Evolutionary conservation across 2,797 vertebrate genomes (phyloP).

Genomic region (Lophotriccus pileatus): DNA sequence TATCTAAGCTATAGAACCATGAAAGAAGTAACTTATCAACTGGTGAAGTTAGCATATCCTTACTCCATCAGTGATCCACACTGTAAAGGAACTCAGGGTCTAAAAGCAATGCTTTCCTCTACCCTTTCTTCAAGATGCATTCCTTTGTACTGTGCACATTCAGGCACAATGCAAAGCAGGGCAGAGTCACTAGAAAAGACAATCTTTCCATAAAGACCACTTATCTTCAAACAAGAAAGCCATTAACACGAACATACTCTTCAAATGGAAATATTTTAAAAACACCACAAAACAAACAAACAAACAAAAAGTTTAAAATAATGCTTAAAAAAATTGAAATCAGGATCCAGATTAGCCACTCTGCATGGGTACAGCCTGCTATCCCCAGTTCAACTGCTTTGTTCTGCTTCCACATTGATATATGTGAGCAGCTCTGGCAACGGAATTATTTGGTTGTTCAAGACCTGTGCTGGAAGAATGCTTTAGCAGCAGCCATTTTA

Average conservation of each 20-base stretch:
- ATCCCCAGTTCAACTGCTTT: neutral
- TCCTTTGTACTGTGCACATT: accelerated
- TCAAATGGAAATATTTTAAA: neutral
- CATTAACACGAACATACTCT: neutral
- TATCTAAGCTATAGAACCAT: neutral
- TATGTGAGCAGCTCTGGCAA: neutral
- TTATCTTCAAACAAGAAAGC: neutral
- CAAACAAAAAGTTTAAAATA: neutral
- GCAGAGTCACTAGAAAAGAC: neutral
- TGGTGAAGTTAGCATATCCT: neutral
- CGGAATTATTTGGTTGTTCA: neutral
- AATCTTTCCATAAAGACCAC: neutral
- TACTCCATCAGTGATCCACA: neutral
- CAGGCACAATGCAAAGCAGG: neutral
- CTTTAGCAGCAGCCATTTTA: neutral
- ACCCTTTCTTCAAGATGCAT: neutral
- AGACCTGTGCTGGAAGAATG: neutral
- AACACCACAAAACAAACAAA: neutral
- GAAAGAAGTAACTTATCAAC: neutral
- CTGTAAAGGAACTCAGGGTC: neutral
- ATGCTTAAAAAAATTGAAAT: neutral
- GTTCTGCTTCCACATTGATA: neutral
- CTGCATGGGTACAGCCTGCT: neutral
- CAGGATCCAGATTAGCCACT: neutral
- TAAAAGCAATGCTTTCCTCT: neutral